Evolutionary conservation across 2,797 vertebrate genomes (phyloP).

Genomic region (Tolypeutes matacus): DNA sequence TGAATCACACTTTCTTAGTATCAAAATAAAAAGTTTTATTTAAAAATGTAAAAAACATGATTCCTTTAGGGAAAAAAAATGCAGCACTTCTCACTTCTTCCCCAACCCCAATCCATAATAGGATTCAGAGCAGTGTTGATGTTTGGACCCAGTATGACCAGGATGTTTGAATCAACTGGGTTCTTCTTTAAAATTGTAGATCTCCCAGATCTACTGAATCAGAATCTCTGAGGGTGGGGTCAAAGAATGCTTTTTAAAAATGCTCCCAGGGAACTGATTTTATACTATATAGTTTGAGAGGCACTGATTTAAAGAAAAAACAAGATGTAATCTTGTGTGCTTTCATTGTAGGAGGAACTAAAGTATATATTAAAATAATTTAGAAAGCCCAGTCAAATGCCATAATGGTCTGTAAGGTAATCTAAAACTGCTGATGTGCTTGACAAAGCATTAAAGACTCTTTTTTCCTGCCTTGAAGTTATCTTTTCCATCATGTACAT

Average conservation of each 20-base stretch:
- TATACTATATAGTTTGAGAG: constrained; percentile 50
- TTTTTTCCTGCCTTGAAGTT: constrained; percentile 96
- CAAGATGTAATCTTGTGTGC: not conserved
- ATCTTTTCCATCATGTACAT: constrained; percentile 99
- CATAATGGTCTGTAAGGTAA: constrained; percentile 94
- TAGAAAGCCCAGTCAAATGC: constrained; percentile 82
- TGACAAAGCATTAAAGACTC: constrained; percentile 95
- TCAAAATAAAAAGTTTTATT: constrained; percentile 73
- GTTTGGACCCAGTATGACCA: not conserved
- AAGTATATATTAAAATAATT: constrained; percentile 40
- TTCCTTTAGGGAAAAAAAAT: constrained; percentile 62
- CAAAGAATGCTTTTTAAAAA: constrained; percentile 14
- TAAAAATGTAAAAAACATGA: constrained; percentile 80
- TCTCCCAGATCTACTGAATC: not conserved
- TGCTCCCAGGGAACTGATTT: not conserved
- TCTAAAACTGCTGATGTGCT: constrained; percentile 96
- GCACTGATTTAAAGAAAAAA: constrained; percentile 58
- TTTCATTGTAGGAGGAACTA: not conserved
- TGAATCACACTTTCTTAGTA: constrained; percentile 65
- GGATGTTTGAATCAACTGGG: not conserved
- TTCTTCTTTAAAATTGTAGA: not conserved
- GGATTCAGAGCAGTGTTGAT: constrained; percentile 28
- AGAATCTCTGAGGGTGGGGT: not conserved
- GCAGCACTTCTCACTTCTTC: not conserved
- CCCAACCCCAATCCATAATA: not conserved